Evolutionary conservation across 2,888 invertebrate species (phyloP), one percentile per base, ranked within the genome.

Genomic region (Ophion obscuratus): DNA sequence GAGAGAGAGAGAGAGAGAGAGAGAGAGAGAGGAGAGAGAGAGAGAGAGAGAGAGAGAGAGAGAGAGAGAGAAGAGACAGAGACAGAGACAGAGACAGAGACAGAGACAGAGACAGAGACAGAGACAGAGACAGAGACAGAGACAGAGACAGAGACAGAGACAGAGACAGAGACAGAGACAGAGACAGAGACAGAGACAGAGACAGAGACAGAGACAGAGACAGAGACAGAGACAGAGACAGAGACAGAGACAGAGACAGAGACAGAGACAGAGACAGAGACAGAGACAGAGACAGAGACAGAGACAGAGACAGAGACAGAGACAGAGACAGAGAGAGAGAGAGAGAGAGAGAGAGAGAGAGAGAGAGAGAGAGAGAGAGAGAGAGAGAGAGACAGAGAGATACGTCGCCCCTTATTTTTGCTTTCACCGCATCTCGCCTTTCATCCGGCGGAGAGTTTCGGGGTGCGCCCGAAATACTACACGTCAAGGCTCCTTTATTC

Each of bases 361-460:
- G 20, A 53, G 2, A 9, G 53, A 10, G 10, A 73, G 2, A 9
- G 53, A 14, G 53, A 14, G 14, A 11, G 14, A 53, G 53, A 14
- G 4, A 14, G 14, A 14, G 53, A 53, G 14, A 53, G 53, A 53
- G 14, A 53, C 17, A 14, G 17, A 53, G 10, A 59, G 7, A 70
- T 20, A 40, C 24, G 71, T 70, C 75, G 73, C 68, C 77, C 80
- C 83, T 57, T 67, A 77, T 67, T 59, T 61, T 64, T 64, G 66
- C 82, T 86, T 83, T 86, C 76, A 61, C 85, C 76, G 64, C 76
- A 57, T 75, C 85, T 88, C 87, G 86, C 84, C 89, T 80, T 88
- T 79, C 86, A 81, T 85, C 83, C 86, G 86, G 83, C 76, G 47
- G 81, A 81, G 73, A 77, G 78, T 71, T 78, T 78, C 78, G 74